A percentile compares a stretch with the other conserved stretches of the same genome.
phyloP scores from a whole-genome alignment of 2,113 vertebrate species.

The Gadus macrocephalus region DNA sequence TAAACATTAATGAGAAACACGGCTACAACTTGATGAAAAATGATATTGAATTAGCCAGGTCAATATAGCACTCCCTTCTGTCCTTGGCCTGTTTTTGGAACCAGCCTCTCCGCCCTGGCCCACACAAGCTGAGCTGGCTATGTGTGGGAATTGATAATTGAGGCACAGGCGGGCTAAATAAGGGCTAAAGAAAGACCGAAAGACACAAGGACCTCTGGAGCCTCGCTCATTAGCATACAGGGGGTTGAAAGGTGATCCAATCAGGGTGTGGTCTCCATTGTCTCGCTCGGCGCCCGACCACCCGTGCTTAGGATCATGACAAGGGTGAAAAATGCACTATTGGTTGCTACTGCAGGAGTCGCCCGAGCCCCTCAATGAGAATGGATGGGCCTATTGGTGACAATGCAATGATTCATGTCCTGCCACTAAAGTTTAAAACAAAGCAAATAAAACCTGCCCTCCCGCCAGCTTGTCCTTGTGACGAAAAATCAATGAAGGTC shows the following conservation, averaged over 20 bases:
- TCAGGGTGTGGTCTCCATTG: conserved; percentile 50
- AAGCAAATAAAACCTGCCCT: no score
- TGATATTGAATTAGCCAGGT: neutral
- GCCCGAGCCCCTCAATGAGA: no score
- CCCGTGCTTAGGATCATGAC: conserved; percentile 46
- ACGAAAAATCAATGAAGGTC: no score
- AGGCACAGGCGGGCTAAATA: conserved; percentile 25
- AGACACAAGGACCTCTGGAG: conserved; percentile 22
- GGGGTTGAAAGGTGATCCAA: conserved; percentile 67
- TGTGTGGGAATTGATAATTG: conserved; percentile 31
- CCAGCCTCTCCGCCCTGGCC: conserved; percentile 37
- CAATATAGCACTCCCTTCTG: conserved; percentile 4
- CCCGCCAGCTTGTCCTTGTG: no score
- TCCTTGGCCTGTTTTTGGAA: conserved; percentile 23
- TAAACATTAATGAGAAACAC: no score
- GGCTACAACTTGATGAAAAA: no score
- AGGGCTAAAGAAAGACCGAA: conserved; percentile 21
- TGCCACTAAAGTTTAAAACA: no score
- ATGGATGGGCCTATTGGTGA: no score
- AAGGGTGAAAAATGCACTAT: conserved; percentile 43
- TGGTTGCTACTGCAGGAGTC: conserved; percentile 2
- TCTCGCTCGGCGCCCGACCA: conserved; percentile 59
- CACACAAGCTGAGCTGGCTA: conserved; percentile 39
- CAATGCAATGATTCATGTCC: no score
- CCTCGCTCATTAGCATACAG: conserved; percentile 63